Percentiles rank a stretch among this genome's conserved stretches.
Evolutionary conservation across 2,113 vertebrate species (phyloP).

Genomic region (Calidris pygmaea): DNA sequence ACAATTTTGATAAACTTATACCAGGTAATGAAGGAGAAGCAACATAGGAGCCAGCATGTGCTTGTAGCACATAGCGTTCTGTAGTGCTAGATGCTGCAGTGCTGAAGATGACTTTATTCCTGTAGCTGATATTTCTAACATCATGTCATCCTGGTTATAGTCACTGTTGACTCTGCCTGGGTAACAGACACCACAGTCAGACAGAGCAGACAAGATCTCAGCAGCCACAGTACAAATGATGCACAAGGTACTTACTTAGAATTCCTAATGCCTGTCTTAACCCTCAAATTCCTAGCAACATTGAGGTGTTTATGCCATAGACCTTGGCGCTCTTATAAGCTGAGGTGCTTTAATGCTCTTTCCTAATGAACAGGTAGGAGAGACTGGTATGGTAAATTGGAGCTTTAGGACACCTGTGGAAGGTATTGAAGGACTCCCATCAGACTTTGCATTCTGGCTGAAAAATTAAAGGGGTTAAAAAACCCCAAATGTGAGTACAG

Average conservation of each 20-base stretch:
- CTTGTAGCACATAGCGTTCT: not conserved
- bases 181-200: not conserved
- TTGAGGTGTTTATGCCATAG: not conserved
- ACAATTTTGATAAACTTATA: not conserved
- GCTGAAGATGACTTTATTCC: not conserved
- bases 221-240: not conserved
- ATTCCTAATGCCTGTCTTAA: not conserved
- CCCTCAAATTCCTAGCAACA: not conserved
- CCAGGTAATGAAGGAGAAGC: not conserved
- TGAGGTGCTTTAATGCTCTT: not conserved
- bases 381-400: not conserved
- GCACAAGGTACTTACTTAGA: not conserved
- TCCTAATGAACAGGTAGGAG: not conserved
- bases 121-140: not conserved
- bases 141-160: rapidly evolving
- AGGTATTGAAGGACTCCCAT: not conserved
- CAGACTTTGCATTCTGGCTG: not conserved
- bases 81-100: not conserved
- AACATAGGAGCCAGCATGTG: not conserved
- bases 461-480: not conserved
- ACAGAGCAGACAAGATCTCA: not conserved
- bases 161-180: not conserved
- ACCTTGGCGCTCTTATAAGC: not conserved
- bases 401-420: not conserved
- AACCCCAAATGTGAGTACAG: not conserved